Percentiles rank a stretch among this genome's conserved stretches.
phyloP scores from a whole-genome alignment of 2,888 invertebrate genomes.

The Machimus rusticus region DNA sequence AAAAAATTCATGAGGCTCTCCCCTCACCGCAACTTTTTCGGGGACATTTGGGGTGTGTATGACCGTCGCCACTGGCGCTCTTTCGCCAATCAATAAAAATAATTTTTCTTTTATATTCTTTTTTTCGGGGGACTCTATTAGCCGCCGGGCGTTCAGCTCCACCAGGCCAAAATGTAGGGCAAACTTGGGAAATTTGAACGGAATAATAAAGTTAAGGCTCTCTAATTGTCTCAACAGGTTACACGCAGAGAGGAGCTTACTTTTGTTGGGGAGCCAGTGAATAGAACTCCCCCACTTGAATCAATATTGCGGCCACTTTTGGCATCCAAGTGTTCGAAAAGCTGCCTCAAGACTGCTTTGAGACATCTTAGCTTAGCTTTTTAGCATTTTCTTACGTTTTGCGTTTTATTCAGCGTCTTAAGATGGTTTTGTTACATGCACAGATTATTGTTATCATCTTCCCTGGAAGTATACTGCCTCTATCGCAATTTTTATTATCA shows the following conservation, averaged over 20 bases:
- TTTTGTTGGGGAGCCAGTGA: not conserved
- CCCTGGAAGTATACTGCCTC: not conserved
- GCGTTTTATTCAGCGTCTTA: not conserved
- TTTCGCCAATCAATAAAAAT: not conserved
- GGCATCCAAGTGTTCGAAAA: not conserved
- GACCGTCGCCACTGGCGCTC: not conserved
- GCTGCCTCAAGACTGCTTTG: not conserved
- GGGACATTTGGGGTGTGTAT: not conserved
- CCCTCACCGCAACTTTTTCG: not conserved
- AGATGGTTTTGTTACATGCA: not conserved
- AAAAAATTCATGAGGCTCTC: not conserved
- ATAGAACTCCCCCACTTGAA: not conserved
- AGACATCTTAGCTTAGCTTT: not conserved
- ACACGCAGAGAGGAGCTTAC: not conserved
- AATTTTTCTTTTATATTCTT: not conserved
- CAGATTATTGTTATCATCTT: not conserved
- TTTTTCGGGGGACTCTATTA: not conserved
- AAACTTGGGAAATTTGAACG: not conserved
- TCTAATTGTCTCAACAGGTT: not conserved
- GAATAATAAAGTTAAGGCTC: not conserved
- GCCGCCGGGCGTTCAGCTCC: not conserved
- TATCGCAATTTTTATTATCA: not conserved
- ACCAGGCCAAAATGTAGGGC: not conserved
- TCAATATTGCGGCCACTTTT: not conserved
- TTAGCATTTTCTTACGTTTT: not conserved